Evolutionary conservation across 1,140 invertebrate species (phyloP), one percentile per base, ranked within the genome.

Genomic region (Drosophila sechellia): DNA sequence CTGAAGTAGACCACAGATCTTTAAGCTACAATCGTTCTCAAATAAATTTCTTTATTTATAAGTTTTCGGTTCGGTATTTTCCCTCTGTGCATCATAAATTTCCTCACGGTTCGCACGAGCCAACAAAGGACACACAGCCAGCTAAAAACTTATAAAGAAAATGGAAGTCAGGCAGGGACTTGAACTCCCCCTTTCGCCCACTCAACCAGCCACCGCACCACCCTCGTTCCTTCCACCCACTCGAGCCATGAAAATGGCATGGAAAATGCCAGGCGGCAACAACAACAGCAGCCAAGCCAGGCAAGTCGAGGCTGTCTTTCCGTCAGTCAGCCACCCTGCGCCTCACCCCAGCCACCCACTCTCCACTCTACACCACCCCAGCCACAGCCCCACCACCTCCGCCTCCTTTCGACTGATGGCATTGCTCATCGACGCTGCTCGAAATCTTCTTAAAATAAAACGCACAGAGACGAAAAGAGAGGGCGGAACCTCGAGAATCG

Each of bases 371-470:
- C 49, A 13, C 35, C 11, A 13, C 74, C 20, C 20, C 74, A 76
- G 46, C 61, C 74, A 52, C 72, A 39, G 4, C 12, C 11, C 37
- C 42, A n/a, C 37, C 42, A n/a, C 35, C 43, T 5, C 56, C 20
- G 12, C 31, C 25, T 11, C 13, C 31, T 10, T 10, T 15, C 35
- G 22, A 40, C 69, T 45, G 48, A 43, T 69, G 77, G 80, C 81
- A 87, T 86, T 87, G 81, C 81, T 86, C 81, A 86, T 86, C 81
- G 80, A 46, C 75, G 65, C 54, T 55, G 42, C 54, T 46, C 70
- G 68, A 72, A 86, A 86, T 87, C 83, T 85, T 85, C 81, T 86
- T 86, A 86, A 86, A 86, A 86, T 86, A 86, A 87, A 86, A 86
- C 83, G 61, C 71, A 77, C 68, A 54, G 63, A 64, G 74, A 42